phyloP scores from a whole-genome alignment of 2,797 vertebrate genomes.

The Sternotherus odoratus region DNA sequence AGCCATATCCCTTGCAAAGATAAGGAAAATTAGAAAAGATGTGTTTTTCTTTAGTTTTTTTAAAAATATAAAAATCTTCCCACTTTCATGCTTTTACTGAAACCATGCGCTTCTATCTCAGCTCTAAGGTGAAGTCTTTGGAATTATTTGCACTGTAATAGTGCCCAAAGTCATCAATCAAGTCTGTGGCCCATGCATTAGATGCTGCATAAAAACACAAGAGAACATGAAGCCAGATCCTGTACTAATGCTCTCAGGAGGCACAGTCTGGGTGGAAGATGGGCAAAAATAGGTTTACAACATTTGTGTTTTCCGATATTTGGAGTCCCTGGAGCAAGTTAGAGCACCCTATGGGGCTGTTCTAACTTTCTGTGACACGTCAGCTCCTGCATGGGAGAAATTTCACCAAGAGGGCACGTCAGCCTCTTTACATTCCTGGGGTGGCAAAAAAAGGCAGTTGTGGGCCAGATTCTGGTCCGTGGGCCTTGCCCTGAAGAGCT shows the following conservation, averaged over 20 bases:
- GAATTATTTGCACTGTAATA: neutral
- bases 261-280: neutral
- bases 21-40: neutral
- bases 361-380: neutral
- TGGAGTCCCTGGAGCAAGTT: neutral
- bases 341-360: neutral
- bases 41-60: neutral
- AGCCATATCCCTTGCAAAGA: neutral
- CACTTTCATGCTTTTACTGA: neutral
- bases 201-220: neutral
- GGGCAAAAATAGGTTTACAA: neutral
- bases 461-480: too few species aligned
- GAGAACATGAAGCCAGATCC: rapidly evolving
- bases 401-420: too few species aligned
- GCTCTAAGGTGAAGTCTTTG: neutral
- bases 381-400: too few species aligned
- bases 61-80: neutral
- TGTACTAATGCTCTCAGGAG: rapidly evolving
- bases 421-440: too few species aligned
- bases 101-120: neutral
- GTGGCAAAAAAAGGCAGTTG: rapidly evolving
- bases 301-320: neutral
- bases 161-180: neutral
- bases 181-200: neutral
- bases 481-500: neutral